phyloP scores from a whole-genome alignment of 2,113 vertebrate genomes.

The Saccopteryx leptura region DNA sequence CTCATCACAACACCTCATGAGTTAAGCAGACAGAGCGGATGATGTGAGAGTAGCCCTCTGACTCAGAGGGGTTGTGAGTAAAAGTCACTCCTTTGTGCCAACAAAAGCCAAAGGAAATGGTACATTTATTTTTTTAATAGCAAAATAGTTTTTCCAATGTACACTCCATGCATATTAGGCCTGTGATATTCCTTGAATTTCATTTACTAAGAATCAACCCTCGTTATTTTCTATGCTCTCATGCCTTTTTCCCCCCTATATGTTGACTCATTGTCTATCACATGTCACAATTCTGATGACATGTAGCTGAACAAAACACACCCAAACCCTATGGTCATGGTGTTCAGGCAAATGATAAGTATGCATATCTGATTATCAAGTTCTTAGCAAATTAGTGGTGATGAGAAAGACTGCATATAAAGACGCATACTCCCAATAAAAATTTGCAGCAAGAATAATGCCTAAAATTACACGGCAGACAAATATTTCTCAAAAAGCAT shows the following conservation, averaged over 20 bases:
- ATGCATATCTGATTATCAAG: background rate
- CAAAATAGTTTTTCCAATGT: background rate
- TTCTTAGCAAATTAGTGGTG: background rate
- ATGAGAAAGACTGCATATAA: background rate
- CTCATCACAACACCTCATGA: background rate
- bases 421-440: background rate
- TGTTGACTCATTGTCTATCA: too few species aligned
- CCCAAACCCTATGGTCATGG: background rate
- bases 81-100: background rate
- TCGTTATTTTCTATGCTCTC: background rate
- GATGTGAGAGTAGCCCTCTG: background rate
- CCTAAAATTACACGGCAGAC: background rate
- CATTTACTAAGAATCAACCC: background rate
- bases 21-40: slow-evolving; percentile 15
- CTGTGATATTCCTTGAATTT: background rate
- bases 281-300: background rate
- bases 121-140: background rate
- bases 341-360: background rate
- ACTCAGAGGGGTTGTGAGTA: background rate
- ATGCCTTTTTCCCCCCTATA: background rate
- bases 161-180: background rate
- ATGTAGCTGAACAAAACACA: background rate
- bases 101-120: background rate
- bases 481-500: background rate
- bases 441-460: background rate